Evolutionary conservation across 2,113 vertebrate genomes (phyloP).

Genomic region (Bubalus kerabau): DNA sequence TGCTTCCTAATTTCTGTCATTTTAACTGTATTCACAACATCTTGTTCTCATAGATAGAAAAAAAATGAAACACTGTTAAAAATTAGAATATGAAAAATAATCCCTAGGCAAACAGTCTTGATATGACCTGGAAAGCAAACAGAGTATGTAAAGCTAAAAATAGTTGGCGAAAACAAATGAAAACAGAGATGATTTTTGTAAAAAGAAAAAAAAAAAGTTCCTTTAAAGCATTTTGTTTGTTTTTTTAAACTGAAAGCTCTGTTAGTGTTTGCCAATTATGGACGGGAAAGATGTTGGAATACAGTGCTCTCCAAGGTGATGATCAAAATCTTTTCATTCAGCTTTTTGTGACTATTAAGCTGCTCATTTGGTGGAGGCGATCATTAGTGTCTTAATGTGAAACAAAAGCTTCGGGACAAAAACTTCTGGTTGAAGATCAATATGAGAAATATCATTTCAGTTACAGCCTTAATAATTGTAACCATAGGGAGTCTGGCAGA

Average conservation of each 20-base stretch:
- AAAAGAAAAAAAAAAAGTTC: conserved; percentile 51
- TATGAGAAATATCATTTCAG: conserved; percentile 80
- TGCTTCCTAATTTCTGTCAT: background rate
- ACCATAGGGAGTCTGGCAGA: conserved; percentile 80
- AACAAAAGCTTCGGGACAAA: conserved; percentile 83
- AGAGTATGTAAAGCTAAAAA: background rate
- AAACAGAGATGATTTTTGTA: conserved; percentile 49
- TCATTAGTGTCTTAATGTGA: conserved; percentile 82
- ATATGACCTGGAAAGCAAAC: conserved; percentile 43
- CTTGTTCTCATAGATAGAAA: background rate
- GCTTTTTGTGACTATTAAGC: conserved; percentile 78
- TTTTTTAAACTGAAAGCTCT: conserved; percentile 41
- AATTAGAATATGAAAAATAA: conserved; percentile 52
- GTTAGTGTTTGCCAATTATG: conserved; percentile 65
- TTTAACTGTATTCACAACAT: conserved; percentile 3
- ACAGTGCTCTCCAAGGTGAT: conserved; percentile 74
- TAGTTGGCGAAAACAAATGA: background rate
- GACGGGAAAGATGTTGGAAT: conserved; percentile 68
- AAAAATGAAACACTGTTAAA: background rate
- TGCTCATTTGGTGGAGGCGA: conserved; percentile 77
- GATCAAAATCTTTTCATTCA: conserved; percentile 76
- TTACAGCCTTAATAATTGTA: conserved; percentile 82
- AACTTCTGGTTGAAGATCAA: conserved; percentile 82
- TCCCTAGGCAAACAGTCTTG: background rate
- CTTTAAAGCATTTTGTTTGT: conserved; percentile 52